Conservation (phyloP, 2,113 vertebrate genomes). For the Eleginops maclovinus region DNA sequence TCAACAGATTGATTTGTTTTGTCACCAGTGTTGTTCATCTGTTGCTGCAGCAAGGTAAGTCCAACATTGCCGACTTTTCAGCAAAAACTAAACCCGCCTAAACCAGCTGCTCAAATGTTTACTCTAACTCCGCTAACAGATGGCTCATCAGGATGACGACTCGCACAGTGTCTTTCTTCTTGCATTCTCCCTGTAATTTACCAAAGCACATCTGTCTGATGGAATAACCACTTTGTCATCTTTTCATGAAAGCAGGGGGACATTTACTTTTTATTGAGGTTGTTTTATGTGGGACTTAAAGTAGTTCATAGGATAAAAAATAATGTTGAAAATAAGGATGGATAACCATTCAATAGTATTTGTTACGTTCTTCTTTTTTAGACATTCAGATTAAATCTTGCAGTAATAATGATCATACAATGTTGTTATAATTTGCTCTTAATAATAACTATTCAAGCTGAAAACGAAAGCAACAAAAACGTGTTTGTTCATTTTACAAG, state of each 20-base stretch:
- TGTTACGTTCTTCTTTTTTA: too few species aligned
- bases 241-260: not conserved
- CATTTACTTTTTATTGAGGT: not conserved
- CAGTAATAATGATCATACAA: not conserved
- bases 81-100: constrained; percentile 64
- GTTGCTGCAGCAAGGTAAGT: constrained; percentile 70
- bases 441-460: not conserved
- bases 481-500: too few species aligned
- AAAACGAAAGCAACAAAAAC: not conserved
- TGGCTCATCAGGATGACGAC: not conserved
- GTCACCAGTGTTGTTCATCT: constrained; percentile 64
- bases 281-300: not conserved
- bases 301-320: not conserved
- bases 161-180: not conserved
- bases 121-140: constrained; percentile 69
- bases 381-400: not conserved
- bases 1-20: constrained; percentile 90
- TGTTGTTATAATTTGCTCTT: not conserved
- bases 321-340: not conserved
- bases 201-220: not conserved
- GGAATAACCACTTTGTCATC: not conserved
- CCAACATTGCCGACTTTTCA: constrained; percentile 36
- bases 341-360: not conserved
- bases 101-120: constrained; percentile 52
- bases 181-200: constrained; percentile 19